Conservation (phyloP, 1,140 invertebrate genomes). For the Procambarus clarkii region DNA sequence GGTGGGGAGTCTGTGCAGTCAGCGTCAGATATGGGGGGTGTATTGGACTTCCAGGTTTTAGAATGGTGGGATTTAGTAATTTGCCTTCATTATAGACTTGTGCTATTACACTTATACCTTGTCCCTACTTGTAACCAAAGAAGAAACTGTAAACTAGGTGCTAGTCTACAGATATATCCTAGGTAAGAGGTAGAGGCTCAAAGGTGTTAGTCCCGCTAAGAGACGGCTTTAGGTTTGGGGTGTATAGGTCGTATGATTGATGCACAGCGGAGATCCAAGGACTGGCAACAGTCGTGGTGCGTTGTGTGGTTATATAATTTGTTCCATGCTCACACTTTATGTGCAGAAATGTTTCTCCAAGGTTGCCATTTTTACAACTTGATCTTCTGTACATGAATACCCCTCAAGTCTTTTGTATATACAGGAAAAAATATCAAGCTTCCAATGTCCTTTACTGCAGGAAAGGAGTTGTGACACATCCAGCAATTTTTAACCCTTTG, state of each 20-base stretch:
- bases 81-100: slow-evolving; percentile 15
- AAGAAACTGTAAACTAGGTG: slow-evolving; percentile 12
- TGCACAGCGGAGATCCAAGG: neutral
- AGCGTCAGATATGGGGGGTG: neutral
- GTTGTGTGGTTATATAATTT: slow-evolving; percentile 41
- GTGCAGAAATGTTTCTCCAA: slow-evolving; percentile 36
- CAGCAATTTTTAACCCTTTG: slow-evolving; percentile 40
- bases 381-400: slow-evolving; percentile 58
- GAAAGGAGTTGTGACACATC: slow-evolving; percentile 42
- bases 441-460: slow-evolving; percentile 64
- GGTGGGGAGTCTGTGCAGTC: neutral
- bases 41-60: slow-evolving; percentile 4
- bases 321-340: slow-evolving; percentile 58
- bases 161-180: neutral
- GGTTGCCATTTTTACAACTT: slow-evolving; percentile 64
- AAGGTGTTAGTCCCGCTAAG: neutral
- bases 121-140: slow-evolving; percentile 32
- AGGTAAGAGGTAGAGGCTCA: slow-evolving; percentile 3
- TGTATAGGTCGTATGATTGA: neutral
- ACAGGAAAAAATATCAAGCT: slow-evolving; percentile 46
- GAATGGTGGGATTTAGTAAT: slow-evolving; percentile 19
- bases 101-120: slow-evolving; percentile 9
- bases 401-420: slow-evolving; percentile 50
- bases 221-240: neutral
- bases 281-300: neutral